These are phyloP conservation scores for Rhyacichthys aspro DNA, from an alignment of 2,797 vertebrate genomes.

Conservation along the genomic window DNA sequence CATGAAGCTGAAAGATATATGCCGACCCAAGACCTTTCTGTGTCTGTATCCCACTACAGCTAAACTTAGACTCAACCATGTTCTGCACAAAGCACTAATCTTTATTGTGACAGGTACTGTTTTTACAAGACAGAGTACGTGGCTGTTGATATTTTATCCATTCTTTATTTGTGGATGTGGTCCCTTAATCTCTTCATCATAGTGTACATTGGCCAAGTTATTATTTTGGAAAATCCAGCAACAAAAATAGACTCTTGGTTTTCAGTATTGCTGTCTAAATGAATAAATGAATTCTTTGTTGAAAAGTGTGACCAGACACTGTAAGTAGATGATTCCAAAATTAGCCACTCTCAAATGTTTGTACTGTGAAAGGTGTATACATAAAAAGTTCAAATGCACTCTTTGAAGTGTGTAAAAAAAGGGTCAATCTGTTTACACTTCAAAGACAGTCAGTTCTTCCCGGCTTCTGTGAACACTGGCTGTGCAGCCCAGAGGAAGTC, in stretches of 20 bases:
- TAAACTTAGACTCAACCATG: too few species aligned
- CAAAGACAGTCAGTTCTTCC: slow-evolving; percentile 70
- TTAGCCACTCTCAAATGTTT: slow-evolving; percentile 37
- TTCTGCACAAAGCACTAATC: too few species aligned
- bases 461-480: slow-evolving; percentile 60
- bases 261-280: slow-evolving; percentile 4
- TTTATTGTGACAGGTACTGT: neutral
- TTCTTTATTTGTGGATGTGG: neutral
- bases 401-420: slow-evolving; percentile 74
- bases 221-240: neutral
- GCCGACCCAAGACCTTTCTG: too few species aligned
- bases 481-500: slow-evolving; percentile 71
- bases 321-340: slow-evolving; percentile 26
- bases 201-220: slow-evolving; percentile 1
- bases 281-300: neutral
- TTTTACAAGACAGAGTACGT: neutral
- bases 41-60: too few species aligned
- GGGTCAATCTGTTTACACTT: slow-evolving; percentile 69
- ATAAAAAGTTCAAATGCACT: slow-evolving; percentile 67
- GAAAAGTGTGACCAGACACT: neutral
- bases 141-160: neutral
- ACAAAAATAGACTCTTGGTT: slow-evolving; percentile 1
- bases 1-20: too few species aligned
- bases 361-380: slow-evolving; percentile 54
- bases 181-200: neutral